A percentile compares a stretch with the other conserved stretches of the same genome.
Evolutionary conservation across 2,113 vertebrate species (phyloP).

Genomic region (Poicephalus meyeri): DNA sequence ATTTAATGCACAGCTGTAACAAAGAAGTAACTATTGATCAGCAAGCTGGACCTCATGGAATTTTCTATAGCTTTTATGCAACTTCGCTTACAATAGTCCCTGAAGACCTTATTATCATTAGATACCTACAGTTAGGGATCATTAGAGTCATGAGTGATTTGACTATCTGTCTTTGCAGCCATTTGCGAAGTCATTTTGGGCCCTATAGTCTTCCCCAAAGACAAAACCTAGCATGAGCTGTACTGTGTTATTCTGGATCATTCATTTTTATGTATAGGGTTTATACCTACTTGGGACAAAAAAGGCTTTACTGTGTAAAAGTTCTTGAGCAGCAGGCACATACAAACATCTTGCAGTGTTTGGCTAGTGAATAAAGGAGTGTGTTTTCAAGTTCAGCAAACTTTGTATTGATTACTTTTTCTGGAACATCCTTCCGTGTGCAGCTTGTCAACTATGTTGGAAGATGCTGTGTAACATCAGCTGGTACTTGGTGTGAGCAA

Average conservation of each 20-base stretch:
- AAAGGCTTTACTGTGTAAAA: neutral
- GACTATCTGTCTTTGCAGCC: neutral
- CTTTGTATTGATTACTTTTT: neutral
- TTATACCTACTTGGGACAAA: neutral
- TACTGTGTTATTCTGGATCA: neutral
- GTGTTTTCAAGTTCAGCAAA: neutral
- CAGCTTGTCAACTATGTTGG: neutral
- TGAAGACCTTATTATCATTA: neutral
- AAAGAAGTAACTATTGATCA: neutral
- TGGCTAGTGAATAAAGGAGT: neutral
- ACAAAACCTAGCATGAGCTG: accelerated
- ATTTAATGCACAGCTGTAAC: neutral
- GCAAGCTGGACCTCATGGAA: neutral
- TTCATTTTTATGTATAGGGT: neutral
- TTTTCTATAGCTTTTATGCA: neutral
- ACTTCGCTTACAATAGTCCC: neutral
- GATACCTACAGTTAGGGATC: neutral
- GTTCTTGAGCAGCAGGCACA: neutral
- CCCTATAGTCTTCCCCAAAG: neutral
- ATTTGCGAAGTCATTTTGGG: neutral
- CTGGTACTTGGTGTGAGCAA: neutral
- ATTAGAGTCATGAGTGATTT: neutral
- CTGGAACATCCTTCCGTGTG: neutral
- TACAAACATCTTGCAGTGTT: neutral
- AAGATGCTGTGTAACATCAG: accelerated